Evolutionary conservation across 30 jellyfish, hydroid and myxozoan species (phyloP), one percentile per base, ranked within the genome.

Genomic region (Catostylus mosaicus): DNA sequence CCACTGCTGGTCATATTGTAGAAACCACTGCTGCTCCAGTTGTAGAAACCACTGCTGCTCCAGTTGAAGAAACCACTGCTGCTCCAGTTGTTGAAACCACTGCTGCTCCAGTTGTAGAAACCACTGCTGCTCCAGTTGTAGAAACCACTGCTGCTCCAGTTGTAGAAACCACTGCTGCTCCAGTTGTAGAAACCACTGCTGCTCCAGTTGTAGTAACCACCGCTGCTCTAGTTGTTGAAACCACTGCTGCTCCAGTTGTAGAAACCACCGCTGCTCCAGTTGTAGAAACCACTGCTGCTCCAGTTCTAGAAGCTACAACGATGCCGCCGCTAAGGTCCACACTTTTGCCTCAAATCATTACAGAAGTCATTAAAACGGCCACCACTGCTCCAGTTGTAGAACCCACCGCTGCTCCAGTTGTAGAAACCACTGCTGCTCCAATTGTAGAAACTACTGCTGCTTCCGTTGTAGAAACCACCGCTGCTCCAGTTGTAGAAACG

Each of bases 191-290:
- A 70, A 34, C 82, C 0, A 24, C 82, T 0, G 82, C 82, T 19
- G 74, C 86, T 27, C 74, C 63, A 47, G 51, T 62, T n/a, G 38
- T 62, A 19, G 78, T 22, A 24, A 36, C 79, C 20, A 62, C 80
- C 1, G 65, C 59, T 19, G 62, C 80, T 33, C 63, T 27, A 67
- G 59, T 40, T 18, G 37, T 33, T 8, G 19, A 30, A 35, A 67
- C 75, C 6, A 40, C 63, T 11, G 75, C 86, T 31, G 59, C 86
- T 0, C 57, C 73, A 40, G 79, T 54, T 20, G 62, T 27, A 0
- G 65, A 60, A 51, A 54, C 63, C 4, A 37, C 63, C 0, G 73
- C 52, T 27, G 86, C 63, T 9, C 48, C 86, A 27, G 75, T 36
- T 30, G 30, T 54, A 0, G 79, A 37, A 23, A 18, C 65, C 18